Percentiles rank a stretch among this genome's conserved stretches.
Conservation (phyloP, 2,888 invertebrate genomes). For the Platerodrilus igneus region DNA sequence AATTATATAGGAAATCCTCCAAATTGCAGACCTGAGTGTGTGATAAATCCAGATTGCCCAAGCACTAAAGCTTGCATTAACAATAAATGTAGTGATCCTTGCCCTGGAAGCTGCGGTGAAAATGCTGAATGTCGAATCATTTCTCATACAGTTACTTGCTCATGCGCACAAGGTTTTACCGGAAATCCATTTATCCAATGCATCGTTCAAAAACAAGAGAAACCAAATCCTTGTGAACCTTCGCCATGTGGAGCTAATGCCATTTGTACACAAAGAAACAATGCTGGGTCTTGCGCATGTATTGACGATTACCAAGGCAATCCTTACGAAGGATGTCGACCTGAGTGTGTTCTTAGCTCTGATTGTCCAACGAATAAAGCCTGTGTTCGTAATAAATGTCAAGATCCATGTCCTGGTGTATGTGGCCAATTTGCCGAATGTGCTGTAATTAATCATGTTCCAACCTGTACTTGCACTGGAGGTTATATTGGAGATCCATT, state of each 20-base stretch:
- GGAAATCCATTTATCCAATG: constrained; percentile 84
- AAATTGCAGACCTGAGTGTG: constrained; percentile 77
- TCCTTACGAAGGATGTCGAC: constrained; percentile 80
- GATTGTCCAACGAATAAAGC: constrained; percentile 80
- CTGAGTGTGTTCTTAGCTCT: constrained; percentile 81
- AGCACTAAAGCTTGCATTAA: constrained; percentile 74
- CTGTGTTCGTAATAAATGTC: constrained; percentile 78
- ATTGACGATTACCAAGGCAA: constrained; percentile 78
- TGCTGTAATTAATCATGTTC: constrained; percentile 77
- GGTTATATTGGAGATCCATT: constrained; percentile 75
- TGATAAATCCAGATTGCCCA: constrained; percentile 76
- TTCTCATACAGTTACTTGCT: constrained; percentile 76
- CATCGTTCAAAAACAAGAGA: constrained; percentile 54
- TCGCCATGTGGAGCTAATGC: constrained; percentile 86
- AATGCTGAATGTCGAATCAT: constrained; percentile 77
- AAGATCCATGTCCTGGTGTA: constrained; percentile 80
- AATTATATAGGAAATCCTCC: constrained; percentile 76
- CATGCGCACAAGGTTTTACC: constrained; percentile 68
- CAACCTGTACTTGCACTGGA: constrained; percentile 73
- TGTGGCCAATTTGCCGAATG: constrained; percentile 82
- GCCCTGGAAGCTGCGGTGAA: constrained; percentile 75
- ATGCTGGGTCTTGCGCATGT: constrained; percentile 76
- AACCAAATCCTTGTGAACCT: constrained; percentile 73
- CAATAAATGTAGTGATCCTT: constrained; percentile 76
- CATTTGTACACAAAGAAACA: constrained; percentile 69